Evolutionary conservation across 2,797 vertebrate species (phyloP).

Genomic region (Sebastiscus albofasciatus): DNA sequence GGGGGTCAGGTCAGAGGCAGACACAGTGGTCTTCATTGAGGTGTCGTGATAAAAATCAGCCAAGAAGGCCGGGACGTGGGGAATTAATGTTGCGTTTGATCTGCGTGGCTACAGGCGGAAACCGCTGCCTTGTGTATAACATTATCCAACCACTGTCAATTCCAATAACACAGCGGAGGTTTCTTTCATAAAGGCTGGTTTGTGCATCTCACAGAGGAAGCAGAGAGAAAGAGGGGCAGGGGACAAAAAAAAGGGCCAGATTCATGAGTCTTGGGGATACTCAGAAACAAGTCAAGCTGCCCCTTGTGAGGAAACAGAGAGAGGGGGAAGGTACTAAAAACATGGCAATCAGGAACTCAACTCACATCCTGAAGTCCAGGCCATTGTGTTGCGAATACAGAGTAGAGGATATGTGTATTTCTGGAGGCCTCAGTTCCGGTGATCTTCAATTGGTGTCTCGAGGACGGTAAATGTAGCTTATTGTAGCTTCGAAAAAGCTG

Average conservation of each 20-base stretch:
- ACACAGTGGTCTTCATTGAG: constrained; percentile 61
- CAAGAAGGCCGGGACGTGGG: constrained; percentile 24
- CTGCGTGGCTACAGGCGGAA: constrained; percentile 45
- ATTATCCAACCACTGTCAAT: constrained; percentile 66
- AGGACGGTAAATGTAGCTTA: constrained; percentile 13
- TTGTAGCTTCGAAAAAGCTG: constrained; percentile 12
- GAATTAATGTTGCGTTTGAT: constrained; percentile 68
- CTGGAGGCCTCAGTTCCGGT: constrained; percentile 27
- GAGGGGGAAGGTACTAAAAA: constrained; percentile 24
- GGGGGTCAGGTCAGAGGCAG: constrained; percentile 6
- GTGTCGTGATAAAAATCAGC: constrained; percentile 63
- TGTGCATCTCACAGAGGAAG: constrained; percentile 60
- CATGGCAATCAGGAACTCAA: constrained; percentile 24
- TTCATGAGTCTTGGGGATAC: constrained; percentile 46
- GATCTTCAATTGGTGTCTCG: constrained; percentile 23
- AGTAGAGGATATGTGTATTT: constrained; percentile 22
- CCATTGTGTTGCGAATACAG: constrained; percentile 9
- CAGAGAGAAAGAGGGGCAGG: constrained; percentile 35
- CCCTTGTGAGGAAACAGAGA: constrained; percentile 39
- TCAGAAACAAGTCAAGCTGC: constrained; percentile 45
- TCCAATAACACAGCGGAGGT: constrained; percentile 34
- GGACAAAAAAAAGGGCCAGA: constrained; percentile 19
- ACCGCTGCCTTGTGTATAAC: constrained; percentile 51
- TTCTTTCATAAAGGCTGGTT: constrained; percentile 48
- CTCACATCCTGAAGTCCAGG: constrained; percentile 14